phyloP scores from a whole-genome alignment of 2,797 vertebrate genomes.

The Pipistrellus kuhlii region DNA sequence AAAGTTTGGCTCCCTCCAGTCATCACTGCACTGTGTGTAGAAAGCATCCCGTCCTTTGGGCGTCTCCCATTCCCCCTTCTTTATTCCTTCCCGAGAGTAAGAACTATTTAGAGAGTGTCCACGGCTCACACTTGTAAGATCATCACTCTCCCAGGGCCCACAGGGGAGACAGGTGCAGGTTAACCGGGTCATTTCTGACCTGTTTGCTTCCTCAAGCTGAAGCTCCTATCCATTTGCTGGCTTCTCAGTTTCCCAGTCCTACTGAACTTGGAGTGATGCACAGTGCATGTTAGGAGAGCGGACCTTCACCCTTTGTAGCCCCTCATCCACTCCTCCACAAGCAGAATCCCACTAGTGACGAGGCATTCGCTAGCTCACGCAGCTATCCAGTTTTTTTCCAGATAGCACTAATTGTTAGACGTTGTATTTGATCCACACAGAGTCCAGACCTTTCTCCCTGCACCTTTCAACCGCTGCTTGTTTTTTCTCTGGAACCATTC shows the following conservation, averaged over 20 bases:
- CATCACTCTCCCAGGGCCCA: neutral
- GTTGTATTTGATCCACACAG: neutral
- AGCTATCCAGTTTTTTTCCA: neutral
- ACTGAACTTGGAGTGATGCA: neutral
- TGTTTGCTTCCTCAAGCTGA: no score
- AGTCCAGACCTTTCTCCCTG: neutral
- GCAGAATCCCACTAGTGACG: neutral
- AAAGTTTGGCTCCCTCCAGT: accelerated
- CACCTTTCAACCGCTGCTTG: neutral
- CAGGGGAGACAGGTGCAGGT: neutral
- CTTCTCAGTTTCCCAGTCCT: neutral
- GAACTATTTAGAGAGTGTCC: accelerated
- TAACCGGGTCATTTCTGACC: neutral
- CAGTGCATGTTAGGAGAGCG: neutral
- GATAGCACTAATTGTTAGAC: no score
- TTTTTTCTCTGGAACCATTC: neutral
- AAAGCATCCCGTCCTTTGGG: neutral
- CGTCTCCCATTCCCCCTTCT: accelerated
- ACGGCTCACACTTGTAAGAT: accelerated
- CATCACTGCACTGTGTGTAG: accelerated
- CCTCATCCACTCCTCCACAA: no score
- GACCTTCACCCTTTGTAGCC: accelerated
- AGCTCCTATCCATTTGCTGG: no score
- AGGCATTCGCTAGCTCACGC: neutral
- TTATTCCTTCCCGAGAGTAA: neutral